Evolutionary conservation across 2,888 invertebrate genomes (phyloP).

Genomic region (Euzetes globulus): DNA sequence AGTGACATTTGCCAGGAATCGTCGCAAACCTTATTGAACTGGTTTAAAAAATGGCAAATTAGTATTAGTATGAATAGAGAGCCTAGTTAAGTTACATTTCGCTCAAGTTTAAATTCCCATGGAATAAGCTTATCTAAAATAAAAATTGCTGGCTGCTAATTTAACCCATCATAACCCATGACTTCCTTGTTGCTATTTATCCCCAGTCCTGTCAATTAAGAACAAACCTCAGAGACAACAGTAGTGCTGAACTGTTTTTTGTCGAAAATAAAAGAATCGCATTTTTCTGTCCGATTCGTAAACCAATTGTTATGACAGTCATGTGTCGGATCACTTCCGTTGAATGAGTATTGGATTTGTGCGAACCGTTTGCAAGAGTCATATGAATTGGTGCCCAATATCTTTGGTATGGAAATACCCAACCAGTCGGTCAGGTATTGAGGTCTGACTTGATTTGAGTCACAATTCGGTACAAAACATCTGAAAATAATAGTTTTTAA

Average conservation of each 20-base stretch:
- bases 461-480: slow-evolving; percentile 28
- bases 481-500: neutral
- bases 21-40: slow-evolving; percentile 31
- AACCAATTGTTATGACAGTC: neutral
- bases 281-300: neutral
- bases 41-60: too few species aligned
- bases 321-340: neutral
- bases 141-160: too few species aligned
- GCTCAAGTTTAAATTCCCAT: too few species aligned
- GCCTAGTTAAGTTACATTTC: too few species aligned
- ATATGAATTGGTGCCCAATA: neutral
- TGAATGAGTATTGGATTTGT: neutral
- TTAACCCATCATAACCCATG: too few species aligned
- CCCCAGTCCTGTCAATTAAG: too few species aligned
- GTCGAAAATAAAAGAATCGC: slow-evolving; percentile 25
- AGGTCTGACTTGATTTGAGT: neutral
- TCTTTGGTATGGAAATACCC: slow-evolving; percentile 19
- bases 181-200: too few species aligned
- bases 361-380: neutral
- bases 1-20: slow-evolving; percentile 27
- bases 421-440: neutral
- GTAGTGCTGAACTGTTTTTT: neutral
- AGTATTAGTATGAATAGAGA: too few species aligned
- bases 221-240: slow-evolving; percentile 26
- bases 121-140: too few species aligned